These are phyloP conservation scores for Copsychus sechellarum DNA, from an alignment of 2,113 vertebrate species.

Conservation along the genomic window DNA sequence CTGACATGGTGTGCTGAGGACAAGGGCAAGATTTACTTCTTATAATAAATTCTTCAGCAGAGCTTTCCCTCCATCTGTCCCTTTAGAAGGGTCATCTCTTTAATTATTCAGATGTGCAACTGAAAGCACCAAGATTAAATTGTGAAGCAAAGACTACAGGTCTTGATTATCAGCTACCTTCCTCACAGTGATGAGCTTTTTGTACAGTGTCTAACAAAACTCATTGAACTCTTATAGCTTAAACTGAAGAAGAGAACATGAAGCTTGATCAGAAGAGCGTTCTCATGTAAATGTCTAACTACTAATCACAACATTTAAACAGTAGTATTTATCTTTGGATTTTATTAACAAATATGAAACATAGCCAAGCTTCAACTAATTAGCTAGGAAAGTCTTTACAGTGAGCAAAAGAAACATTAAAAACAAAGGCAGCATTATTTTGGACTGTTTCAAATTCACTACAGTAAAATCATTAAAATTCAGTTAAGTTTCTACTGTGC, in stretches of 20 bases:
- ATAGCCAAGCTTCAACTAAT: background rate
- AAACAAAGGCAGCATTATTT: background rate
- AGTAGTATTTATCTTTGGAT: background rate
- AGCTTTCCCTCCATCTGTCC: background rate
- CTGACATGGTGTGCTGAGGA: background rate
- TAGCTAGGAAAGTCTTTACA: background rate
- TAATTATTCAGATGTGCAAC: background rate
- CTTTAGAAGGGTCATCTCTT: background rate
- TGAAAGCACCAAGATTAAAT: background rate
- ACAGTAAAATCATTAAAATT: background rate
- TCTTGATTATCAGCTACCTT: background rate
- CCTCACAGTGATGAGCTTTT: background rate
- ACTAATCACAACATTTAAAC: background rate
- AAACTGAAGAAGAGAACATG: background rate
- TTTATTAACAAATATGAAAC: background rate
- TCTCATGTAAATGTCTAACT: background rate
- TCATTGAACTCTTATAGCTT: background rate
- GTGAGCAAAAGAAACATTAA: background rate
- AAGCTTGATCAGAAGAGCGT: background rate
- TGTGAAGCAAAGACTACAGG: background rate
- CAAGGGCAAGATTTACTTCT: background rate
- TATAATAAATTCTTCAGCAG: background rate
- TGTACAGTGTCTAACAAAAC: background rate
- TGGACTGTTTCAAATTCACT: background rate
- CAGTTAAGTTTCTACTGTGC: background rate